A percentile compares a stretch with the other conserved stretches of the same genome.
phyloP scores from a whole-genome alignment of 2,797 vertebrate genomes.

The Sparidentex hasta region DNA sequence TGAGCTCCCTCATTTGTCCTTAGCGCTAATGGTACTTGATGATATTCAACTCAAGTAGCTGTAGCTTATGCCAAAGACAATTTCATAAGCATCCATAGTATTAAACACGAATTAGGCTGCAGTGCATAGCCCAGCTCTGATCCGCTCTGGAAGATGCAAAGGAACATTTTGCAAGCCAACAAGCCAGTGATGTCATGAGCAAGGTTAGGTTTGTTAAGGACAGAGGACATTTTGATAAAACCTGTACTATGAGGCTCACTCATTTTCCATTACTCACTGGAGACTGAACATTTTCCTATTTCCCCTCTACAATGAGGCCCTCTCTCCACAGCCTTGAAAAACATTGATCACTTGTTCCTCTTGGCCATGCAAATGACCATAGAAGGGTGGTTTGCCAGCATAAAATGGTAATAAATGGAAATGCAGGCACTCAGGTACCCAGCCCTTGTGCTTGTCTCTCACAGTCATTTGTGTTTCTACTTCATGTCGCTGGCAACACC shows the following conservation, averaged over 20 bases:
- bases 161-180: constrained; percentile 40
- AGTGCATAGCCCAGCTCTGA: constrained; percentile 35
- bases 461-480: constrained; percentile 37
- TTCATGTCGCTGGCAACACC: constrained; percentile 47
- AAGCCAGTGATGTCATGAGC: constrained; percentile 39
- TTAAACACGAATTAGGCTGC: constrained; percentile 64
- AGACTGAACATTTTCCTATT: constrained; percentile 67
- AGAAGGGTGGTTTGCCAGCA: constrained; percentile 40
- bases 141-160: constrained; percentile 37
- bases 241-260: constrained; percentile 33
- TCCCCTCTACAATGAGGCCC: constrained; percentile 62
- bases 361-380: constrained; percentile 74
- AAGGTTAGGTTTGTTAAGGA: constrained; percentile 24
- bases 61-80: constrained; percentile 72
- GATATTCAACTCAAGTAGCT: constrained; percentile 59
- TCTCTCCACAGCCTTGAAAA: constrained; percentile 67
- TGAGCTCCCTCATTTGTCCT: constrained; percentile 72
- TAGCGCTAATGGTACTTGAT: constrained; percentile 74
- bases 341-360: constrained; percentile 75
- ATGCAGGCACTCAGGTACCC: constrained; percentile 58
- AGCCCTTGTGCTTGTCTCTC: constrained; percentile 20
- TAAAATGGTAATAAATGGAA: constrained; percentile 77
- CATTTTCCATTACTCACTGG: constrained; percentile 76
- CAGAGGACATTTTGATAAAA: constrained; percentile 66
- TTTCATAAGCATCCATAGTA: constrained; percentile 64